Conservation (phyloP, 2,113 vertebrate species). For the Phaetusa simplex region DNA sequence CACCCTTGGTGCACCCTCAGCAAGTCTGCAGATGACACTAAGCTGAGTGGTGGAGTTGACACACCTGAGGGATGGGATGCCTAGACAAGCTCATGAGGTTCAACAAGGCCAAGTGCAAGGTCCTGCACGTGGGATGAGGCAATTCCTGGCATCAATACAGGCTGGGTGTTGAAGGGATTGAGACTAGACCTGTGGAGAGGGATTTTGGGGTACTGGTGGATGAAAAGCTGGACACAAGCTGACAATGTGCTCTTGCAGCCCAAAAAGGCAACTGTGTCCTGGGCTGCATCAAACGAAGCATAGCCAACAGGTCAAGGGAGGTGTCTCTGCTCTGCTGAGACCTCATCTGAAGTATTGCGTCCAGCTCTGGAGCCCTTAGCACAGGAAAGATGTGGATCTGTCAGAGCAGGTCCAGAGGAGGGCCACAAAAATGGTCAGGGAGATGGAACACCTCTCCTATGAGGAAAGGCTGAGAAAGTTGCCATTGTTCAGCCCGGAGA, state of each 20-base stretch:
- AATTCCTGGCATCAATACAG: background rate
- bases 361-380: background rate
- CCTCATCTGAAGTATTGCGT: background rate
- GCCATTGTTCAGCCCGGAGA: background rate
- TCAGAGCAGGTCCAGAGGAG: background rate
- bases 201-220: background rate
- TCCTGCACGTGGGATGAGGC: background rate
- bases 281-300: background rate
- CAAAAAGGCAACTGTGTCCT: background rate
- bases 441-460: background rate
- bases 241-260: background rate
- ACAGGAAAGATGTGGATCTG: background rate
- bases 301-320: background rate
- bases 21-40: background rate
- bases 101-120: background rate
- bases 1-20: background rate
- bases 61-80: background rate
- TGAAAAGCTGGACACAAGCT: background rate
- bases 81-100: background rate
- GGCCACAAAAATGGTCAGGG: background rate
- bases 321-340: background rate
- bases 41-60: background rate
- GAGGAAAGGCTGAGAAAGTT: background rate
- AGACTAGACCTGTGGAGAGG: background rate
- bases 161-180: background rate